Base-by-base conservation (phyloP, 2,113 vertebrate species). In the Maccullochella peelii region DNA sequence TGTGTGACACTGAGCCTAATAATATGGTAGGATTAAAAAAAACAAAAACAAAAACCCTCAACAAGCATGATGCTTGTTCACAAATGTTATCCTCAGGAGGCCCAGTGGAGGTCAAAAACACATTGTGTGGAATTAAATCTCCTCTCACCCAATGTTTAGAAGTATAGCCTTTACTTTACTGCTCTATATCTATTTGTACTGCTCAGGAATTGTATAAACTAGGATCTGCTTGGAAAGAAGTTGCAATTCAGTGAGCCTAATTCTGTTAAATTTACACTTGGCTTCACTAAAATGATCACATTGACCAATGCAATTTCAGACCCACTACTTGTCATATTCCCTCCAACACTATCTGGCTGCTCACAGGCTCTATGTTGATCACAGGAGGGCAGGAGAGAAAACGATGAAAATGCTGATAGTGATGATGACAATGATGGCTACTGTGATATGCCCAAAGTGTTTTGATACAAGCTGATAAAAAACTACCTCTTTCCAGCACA, bases 391-490 rank as follows among this genome's bases (percentile, higher is more conserved):
- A 77, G 69, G 42, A 69, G 9, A 61, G 69, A 58, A 79, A 86
- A 82, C 4, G 61, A 89, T 88, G 80, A 90, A 88, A 84, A 68
- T 73, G 30, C 63, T 78, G 90, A 90, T 90, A 88, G 80, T 59
- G 70, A 79, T 86, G 89, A 93, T 89, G 89, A 91, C 71, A 88
- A 79, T 67, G 92, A 91, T 93, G 88, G 77, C 78, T 66, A 61
- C 93, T 70, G 88, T 90, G 91, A 94, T 92, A 84, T 94, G 93
- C 89, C 80, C 91, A 79, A 92, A 88, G 89, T 89, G 88, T 95
- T 95, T 86, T 93, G 93, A 94, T 96, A 94, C 89, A 79, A 91
- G 90, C 91, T 94, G 96, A 96, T 96, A 95, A 95, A 95, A 94
- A 93, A 84, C 81, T 23, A 88, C 91, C 93, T 90, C 90, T 96